These are phyloP conservation scores for Pelecanoides urinatrix DNA, from an alignment of 2,113 vertebrate genomes.

Conservation along the genomic window DNA sequence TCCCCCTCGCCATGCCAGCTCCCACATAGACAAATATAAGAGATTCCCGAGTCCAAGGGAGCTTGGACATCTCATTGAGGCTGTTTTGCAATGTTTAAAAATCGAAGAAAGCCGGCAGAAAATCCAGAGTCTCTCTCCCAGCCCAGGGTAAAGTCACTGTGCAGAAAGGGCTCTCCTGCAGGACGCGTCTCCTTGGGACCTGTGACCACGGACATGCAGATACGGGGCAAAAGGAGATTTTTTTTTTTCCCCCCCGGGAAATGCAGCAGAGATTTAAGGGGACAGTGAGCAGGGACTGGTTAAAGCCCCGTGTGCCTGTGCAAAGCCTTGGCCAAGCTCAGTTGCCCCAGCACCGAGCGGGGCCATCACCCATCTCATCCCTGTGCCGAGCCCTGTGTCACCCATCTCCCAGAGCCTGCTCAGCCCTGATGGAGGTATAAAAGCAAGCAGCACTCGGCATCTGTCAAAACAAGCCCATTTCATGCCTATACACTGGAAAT, in stretches of 20 bases:
- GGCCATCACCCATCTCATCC: not conserved
- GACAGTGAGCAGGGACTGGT: not conserved
- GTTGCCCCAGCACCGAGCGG: accelerated
- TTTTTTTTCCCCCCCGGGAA: not conserved
- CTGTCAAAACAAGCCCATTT: not conserved
- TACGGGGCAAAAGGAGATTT: not conserved
- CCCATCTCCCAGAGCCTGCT: not conserved
- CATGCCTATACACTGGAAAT: not conserved
- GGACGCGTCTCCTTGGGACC: accelerated
- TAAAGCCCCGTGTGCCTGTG: not conserved
- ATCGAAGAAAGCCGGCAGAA: not conserved
- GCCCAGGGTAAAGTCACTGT: not conserved
- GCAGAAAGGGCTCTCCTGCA: not conserved
- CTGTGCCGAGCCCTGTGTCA: not conserved
- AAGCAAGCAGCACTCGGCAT: not conserved
- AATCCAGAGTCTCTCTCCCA: not conserved
- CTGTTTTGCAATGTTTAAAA: not conserved
- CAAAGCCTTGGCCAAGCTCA: not conserved
- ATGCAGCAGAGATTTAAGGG: not conserved
- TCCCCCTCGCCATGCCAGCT: not conserved
- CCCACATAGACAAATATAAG: not conserved
- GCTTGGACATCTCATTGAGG: not conserved
- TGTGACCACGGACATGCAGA: accelerated
- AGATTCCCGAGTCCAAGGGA: not conserved
- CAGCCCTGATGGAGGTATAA: not conserved